Base-by-base conservation (phyloP, 2,113 vertebrate species). In the Grammomys surdaster region DNA sequence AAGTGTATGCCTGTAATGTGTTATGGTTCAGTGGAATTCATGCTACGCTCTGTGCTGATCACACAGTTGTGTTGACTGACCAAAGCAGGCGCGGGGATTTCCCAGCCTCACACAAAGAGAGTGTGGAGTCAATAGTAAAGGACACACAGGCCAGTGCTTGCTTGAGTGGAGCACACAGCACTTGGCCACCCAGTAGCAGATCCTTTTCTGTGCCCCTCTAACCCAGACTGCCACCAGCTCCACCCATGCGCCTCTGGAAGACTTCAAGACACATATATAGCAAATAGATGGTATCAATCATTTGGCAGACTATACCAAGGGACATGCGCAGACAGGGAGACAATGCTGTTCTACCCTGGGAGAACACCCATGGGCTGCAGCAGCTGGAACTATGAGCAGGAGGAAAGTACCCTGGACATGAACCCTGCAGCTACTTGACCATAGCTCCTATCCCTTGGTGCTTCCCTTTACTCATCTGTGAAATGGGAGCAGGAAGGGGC, bases 21-120 rank as follows among this genome's bases (percentile, higher is more conserved):
- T 48, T 75, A 0, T 0, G 9, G 26, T 16, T 51, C 81, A 0
- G 0, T 10, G 56, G 43, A 1, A 6, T 0, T 19, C 0, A 0
- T 4, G 48, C 31, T 58, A 5, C 28, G 54, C 70, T 90, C 75
- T 89, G n/a, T 17, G 4, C 63, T 78, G 89, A 48, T 40, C 40
- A 4, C 0, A 28, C 0, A 26, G 75, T 14, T 1, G 2, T 0
- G 0, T 10, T 19, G n/a, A 36, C 80, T 80, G 60, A 22, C 26
- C 2, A 9, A 26, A 70, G 75, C 58, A 1, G 51, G 10, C 36
- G 26, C 36, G 58, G 80, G 19, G 5, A 24, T 5, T n/a, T 60
- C 85, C n/a, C 69, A 56, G 88, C 75, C 77, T 48, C 82, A 46
- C 63, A 4, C 22, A 43, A 36, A 20, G 7, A 48, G 51, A 26